Evolutionary conservation across 2,113 vertebrate species (phyloP).

Genomic region (Nothobranchius kuhntae): DNA sequence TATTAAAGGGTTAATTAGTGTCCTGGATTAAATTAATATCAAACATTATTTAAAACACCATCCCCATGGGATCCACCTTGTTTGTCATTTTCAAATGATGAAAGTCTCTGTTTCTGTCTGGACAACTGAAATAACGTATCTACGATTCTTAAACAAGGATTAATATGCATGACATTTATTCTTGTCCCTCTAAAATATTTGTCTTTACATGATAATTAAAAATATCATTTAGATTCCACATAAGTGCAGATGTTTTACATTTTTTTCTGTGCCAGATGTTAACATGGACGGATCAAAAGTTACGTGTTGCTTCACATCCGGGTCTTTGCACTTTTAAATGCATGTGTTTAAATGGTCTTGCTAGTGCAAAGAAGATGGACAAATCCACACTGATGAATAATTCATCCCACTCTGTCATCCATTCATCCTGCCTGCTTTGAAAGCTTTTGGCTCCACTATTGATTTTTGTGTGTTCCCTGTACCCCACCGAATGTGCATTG

Average conservation of each 20-base stretch:
- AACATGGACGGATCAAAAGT: conserved; percentile 13
- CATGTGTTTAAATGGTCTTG: conserved; percentile 55
- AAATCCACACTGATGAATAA: conserved; percentile 68
- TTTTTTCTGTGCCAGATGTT: not conserved
- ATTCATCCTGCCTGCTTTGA: conserved; percentile 73
- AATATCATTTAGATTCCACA: not conserved
- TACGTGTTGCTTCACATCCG: conserved; percentile 34
- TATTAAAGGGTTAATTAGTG: too few species aligned
- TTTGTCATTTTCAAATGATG: conserved; percentile 12
- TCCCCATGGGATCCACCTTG: too few species aligned
- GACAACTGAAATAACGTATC: not conserved
- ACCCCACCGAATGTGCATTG: conserved; percentile 45
- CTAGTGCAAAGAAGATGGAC: conserved; percentile 50
- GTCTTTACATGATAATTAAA: not conserved
- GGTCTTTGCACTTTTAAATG: conserved; percentile 20
- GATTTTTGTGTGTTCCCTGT: conserved; percentile 69
- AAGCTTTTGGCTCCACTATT: conserved; percentile 71
- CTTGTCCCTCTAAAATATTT: not conserved
- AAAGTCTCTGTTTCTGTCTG: conserved; percentile 8
- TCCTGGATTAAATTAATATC: too few species aligned
- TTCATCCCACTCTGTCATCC: conserved; percentile 63
- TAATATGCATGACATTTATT: not conserved
- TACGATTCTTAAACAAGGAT: not conserved
- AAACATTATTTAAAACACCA: too few species aligned
- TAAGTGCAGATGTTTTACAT: not conserved